phyloP scores from a whole-genome alignment of 1,140 invertebrate species.

The Octopus bimaculoides region DNA sequence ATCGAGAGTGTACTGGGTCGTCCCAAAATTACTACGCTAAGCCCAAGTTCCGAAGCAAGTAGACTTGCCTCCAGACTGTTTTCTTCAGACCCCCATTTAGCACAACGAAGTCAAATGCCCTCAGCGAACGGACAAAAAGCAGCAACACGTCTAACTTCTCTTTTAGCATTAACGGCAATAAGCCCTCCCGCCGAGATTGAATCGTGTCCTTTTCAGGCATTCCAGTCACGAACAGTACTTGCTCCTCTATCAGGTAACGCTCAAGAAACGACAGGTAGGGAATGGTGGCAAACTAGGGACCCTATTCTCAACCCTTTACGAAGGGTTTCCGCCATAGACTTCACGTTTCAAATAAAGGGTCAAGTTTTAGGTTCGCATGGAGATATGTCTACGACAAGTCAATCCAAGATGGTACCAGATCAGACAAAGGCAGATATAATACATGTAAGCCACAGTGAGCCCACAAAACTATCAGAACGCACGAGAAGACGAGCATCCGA shows the following conservation, averaged over 20 bases:
- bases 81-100: constrained; percentile 7
- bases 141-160: neutral
- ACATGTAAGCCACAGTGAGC: neutral
- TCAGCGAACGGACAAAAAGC: neutral
- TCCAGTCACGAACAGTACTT: neutral
- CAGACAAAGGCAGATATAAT: neutral
- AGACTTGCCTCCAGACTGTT: constrained; percentile 22
- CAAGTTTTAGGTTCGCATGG: neutral
- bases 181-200: constrained; percentile 2
- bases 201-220: constrained; percentile 5
- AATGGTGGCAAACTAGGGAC: neutral
- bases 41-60: constrained; percentile 32
- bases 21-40: constrained; percentile 42
- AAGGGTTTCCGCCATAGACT: neutral
- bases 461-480: neutral
- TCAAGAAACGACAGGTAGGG: neutral
- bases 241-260: neutral
- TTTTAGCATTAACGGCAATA: neutral
- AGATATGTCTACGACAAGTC: neutral
- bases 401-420: neutral
- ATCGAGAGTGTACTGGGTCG: constrained; percentile 34
- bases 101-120: constrained; percentile 1
- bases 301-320: neutral
- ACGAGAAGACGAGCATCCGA: neutral
- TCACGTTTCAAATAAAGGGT: neutral